Base-by-base conservation (phyloP, 1,140 invertebrate genomes). In the Meteorus sp. region DNA sequence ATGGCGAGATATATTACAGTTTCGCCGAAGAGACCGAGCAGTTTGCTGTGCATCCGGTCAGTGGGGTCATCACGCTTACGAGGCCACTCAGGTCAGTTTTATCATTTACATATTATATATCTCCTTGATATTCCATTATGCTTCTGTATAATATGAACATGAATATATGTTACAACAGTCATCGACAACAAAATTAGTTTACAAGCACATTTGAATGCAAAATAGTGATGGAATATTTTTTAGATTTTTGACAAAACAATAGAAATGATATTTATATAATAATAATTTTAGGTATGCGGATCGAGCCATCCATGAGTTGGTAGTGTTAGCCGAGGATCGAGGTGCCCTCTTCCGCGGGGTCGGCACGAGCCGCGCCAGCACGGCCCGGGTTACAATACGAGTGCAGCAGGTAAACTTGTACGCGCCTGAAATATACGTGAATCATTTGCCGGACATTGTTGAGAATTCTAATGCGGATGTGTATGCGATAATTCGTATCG, bases 1-100 rank as follows among this genome's bases (percentile, higher is more conserved):
- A 98, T 74, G 93, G 94, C 1, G 93, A 98, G 80, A 94, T 98
- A 64, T 98, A 98, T 77, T 99, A 97, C 75, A 96, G 91, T 76
- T 90, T 98, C 64, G 81, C 85, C n/a, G 85, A 94, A 59, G 80
- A 84, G 13, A 93, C 88, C 4, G 87, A 92, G 62, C 86, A 89
- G 60, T 97, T 97, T 75, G 90, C 93, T 4, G 88, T 97, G 55
- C 93, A 98, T 80, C 94, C 95, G 8, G 93, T 94, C 23, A 92
- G 88, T 9, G 96, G 95, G 2, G 86, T 94, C 7, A 86, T 98
- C 33, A 90, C 91, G 2, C 82, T 96, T 5, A 92, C 93, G 1
- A 85, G 91, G 66, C 87, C 88, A 13, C 81, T 97, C 25, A 84
- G 81, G 65, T 85, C 76, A 60, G 60, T 63, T 59, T 56, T 56